Evolutionary conservation across 1,140 invertebrate genomes (phyloP).

Genomic region (Leptinotarsa undecemlineata): DNA sequence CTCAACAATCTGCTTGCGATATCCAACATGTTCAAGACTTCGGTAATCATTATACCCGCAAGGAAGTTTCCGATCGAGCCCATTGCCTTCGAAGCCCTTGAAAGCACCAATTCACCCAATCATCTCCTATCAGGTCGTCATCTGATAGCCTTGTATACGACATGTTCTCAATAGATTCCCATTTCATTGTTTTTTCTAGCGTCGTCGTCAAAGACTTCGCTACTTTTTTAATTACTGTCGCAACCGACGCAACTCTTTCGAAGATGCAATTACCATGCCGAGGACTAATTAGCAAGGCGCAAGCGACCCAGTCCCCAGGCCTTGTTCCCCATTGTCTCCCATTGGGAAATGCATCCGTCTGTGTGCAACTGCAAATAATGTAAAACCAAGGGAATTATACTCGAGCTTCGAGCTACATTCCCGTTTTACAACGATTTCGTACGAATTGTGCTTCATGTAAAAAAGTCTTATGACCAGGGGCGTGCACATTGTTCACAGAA

Average conservation of each 20-base stretch:
- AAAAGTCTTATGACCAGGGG: not conserved
- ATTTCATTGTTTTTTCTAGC: not conserved
- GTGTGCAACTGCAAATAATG: conserved; percentile 24
- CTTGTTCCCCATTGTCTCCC: not conserved
- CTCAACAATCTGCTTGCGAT: no score
- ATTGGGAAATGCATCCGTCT: conserved; percentile 21
- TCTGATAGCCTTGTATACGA: not conserved
- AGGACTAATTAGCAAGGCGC: conserved; percentile 3
- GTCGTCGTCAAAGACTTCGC: not conserved
- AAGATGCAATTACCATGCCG: conserved; percentile 1
- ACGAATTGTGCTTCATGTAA: not conserved
- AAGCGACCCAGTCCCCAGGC: conserved; percentile 5
- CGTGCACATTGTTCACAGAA: no score
- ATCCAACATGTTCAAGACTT: no score
- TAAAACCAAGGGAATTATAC: conserved; percentile 25
- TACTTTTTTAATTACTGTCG: not conserved
- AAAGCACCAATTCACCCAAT: no score
- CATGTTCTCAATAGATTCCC: not conserved
- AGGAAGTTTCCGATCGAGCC: no score
- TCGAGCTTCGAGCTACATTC: not conserved
- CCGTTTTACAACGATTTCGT: not conserved
- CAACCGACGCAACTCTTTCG: conserved; percentile 7
- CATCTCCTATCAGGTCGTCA: no score
- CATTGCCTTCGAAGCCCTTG: no score
- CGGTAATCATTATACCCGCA: no score